phyloP scores from a whole-genome alignment of 2,797 vertebrate species.

The Tragelaphus oryx region DNA sequence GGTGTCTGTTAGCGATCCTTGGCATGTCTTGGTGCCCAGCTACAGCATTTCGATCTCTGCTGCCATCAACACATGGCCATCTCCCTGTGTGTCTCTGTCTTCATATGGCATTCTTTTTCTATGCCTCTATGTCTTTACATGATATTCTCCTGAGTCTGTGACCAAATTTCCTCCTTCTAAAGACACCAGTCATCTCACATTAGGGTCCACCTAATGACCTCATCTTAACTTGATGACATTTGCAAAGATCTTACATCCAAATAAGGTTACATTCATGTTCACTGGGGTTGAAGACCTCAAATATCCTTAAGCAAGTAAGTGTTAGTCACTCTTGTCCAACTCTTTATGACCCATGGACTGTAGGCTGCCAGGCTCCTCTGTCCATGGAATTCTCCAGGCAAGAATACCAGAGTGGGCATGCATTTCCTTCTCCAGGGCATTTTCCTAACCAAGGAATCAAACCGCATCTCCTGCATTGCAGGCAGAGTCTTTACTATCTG shows the following conservation, averaged over 20 bases:
- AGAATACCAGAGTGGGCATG: neutral
- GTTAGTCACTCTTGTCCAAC: neutral
- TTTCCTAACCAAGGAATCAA: neutral
- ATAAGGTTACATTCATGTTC: neutral
- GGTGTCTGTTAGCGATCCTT: neutral
- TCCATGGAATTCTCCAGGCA: neutral
- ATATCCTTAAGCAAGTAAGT: neutral
- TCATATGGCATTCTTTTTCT: neutral
- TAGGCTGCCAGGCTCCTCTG: neutral
- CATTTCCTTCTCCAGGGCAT: neutral
- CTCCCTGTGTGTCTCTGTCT: neutral
- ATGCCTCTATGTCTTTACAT: neutral
- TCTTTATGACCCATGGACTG: neutral
- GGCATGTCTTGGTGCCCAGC: neutral
- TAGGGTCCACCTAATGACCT: neutral
- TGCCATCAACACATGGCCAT: accelerated
- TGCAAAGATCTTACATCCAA: neutral
- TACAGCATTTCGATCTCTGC: neutral
- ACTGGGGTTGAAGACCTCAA: neutral
- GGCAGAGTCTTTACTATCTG: neutral
- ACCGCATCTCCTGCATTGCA: accelerated
- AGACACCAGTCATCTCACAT: neutral
- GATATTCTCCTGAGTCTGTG: neutral
- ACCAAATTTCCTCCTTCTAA: neutral
- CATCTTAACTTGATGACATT: neutral